Evolutionary conservation across 2,113 vertebrate species (phyloP).

Genomic region (Chlorodrepanis virens): DNA sequence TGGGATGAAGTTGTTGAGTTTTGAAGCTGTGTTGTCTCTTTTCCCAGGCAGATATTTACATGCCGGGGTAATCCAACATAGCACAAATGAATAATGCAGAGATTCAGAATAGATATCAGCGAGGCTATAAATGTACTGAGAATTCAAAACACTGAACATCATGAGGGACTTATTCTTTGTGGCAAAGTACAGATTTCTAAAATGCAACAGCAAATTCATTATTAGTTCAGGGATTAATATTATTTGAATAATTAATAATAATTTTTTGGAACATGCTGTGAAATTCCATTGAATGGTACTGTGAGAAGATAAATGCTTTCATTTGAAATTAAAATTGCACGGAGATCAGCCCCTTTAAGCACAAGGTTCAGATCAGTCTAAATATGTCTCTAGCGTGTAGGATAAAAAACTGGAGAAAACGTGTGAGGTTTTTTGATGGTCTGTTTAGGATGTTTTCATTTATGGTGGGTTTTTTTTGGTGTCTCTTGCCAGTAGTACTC

Average conservation of each 20-base stretch:
- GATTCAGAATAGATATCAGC: background rate
- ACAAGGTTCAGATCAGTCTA: background rate
- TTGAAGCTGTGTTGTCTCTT: background rate
- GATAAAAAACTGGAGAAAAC: background rate
- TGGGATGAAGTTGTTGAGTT: background rate
- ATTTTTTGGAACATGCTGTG: background rate
- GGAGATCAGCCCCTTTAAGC: background rate
- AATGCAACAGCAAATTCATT: background rate
- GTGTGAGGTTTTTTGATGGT: background rate
- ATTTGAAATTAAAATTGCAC: background rate
- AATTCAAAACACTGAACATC: background rate
- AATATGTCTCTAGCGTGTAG: background rate
- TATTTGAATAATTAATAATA: background rate
- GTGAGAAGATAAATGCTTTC: background rate
- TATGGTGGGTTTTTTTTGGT: background rate
- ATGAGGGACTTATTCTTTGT: background rate
- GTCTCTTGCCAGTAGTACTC: background rate
- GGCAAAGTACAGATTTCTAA: background rate
- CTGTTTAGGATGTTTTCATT: background rate
- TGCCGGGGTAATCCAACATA: background rate
- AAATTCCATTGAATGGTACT: background rate
- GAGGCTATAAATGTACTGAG: background rate
- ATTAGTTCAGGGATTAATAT: background rate
- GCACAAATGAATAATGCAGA: background rate
- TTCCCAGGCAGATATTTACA: slow-evolving; percentile 21